These are phyloP conservation scores for chimpanzee (Pan troglodytes) DNA, from an alignment of 2,113 vertebrate genomes.

Conservation along the genomic window NHGRI_mPanTro3-v2.1_pri NC_072410.2:78741501-78742000, in stretches of 20 bases:
- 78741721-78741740: too few species aligned
- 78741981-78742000: neutral
- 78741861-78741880: constrained; percentile 1
- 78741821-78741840: neutral
- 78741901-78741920: neutral
- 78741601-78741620: too few species aligned
- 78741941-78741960: neutral
- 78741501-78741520: too few species aligned
- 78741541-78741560: too few species aligned
- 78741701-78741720: too few species aligned
- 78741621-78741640: neutral
- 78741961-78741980: neutral
- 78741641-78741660: too few species aligned
- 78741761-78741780: neutral
- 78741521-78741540: too few species aligned
- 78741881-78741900: neutral
- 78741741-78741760: constrained; percentile 6
- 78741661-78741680: too few species aligned
- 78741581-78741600: too few species aligned
- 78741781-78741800: neutral
- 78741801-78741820: neutral
- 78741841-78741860: neutral
- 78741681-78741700: too few species aligned
- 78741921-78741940: neutral
- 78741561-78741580: too few species aligned